Evolutionary conservation across 2,888 invertebrate species (phyloP), one percentile per base, ranked within the genome.

Genomic region (Reticulitermes lucifugus): DNA sequence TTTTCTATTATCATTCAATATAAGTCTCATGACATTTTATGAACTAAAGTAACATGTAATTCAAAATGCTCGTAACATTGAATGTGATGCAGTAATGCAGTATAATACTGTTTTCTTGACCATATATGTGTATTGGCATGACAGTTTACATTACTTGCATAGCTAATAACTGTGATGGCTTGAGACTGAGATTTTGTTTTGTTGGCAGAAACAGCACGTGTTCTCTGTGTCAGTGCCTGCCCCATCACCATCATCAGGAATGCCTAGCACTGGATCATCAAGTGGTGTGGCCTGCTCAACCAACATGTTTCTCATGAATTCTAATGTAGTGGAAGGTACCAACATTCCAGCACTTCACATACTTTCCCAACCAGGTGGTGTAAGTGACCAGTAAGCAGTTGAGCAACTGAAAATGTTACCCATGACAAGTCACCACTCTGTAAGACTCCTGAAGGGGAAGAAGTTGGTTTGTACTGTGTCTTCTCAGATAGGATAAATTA

Each of bases 291-390:
- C 25, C 55, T 35, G 51, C n/a, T 65, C 65, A 71, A 51, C 60
- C 43, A 83, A 83, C 41, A 21, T 82, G 10, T 75, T 81, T 55
- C 82, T 85, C 6, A 18, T 85, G 79, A 84, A 81, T 65, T 51
- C 84, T 5, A 71, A 71, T 59, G 35, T 84, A 9, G 60, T 84
- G 12, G 84, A 84, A 73, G 81, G 81, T 9, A 41, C 85, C 29
- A 85, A 55, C 71, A 83, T 85, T 70, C 79, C 85, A 41, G 46
- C 77, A 5, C 46, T 84, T 12, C 86, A 84, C 25, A 75, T 86
- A 5, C 71, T 86, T 22, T 86, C 86, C 21, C 82, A 84, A 25
- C 85, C 85, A 43, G 51, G 51, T 3, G 77, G 77, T 12, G 22
- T 77, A n/a, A 77, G 9, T n/a, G n/a, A 77, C 46, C 65, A 65